These are phyloP conservation scores for Nilaparvata lugens DNA, from an alignment of 1,140 invertebrate species.

Conservation along the genomic window DNA sequence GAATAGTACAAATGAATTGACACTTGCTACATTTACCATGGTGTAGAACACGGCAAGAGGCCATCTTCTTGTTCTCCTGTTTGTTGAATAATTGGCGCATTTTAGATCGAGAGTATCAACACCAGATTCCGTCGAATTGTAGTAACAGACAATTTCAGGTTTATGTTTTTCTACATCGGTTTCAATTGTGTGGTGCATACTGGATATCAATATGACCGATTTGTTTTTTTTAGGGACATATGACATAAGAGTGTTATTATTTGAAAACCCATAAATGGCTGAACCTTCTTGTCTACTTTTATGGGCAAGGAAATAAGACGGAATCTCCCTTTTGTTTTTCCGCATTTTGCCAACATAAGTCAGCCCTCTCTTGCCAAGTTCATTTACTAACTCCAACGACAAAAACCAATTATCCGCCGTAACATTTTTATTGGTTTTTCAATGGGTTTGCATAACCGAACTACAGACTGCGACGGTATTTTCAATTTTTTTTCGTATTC, in stretches of 20 bases:
- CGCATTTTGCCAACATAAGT: too few species aligned
- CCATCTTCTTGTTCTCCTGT: neutral
- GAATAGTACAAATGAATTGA: neutral
- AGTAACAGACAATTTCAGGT: neutral
- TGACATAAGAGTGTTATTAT: too few species aligned
- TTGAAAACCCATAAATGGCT: neutral
- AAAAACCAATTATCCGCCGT: neutral
- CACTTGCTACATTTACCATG: neutral
- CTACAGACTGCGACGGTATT: too few species aligned
- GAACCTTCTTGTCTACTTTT: neutral
- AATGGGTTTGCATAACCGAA: too few species aligned
- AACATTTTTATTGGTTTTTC: neutral
- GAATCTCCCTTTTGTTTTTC: neutral
- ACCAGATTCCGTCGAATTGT: neutral
- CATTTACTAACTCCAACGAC: neutral
- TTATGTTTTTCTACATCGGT: neutral
- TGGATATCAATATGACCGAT: neutral
- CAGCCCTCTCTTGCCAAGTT: too few species aligned
- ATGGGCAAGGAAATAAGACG: neutral
- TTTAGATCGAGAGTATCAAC: neutral
- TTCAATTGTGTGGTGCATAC: neutral
- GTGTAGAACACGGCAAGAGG: neutral
- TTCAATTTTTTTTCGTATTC: too few species aligned
- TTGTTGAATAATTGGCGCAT: neutral
- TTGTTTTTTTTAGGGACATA: neutral